Conservation (phyloP, 2,797 vertebrate species). For the Coccyzus lansbergi region DNA sequence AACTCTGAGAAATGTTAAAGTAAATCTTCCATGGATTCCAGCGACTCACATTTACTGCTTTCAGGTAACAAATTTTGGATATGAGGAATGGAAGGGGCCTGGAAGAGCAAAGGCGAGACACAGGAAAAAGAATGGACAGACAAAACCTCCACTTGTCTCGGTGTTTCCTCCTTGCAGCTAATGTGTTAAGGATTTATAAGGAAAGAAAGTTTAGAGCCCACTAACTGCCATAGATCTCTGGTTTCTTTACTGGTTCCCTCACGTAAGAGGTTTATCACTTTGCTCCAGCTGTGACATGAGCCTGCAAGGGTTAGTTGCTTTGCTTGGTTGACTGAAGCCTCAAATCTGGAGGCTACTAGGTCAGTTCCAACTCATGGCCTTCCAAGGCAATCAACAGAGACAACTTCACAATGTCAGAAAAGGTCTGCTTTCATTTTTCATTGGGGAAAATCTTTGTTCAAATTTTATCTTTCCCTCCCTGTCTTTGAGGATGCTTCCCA, state of each 20-base stretch:
- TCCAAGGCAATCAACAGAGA: constrained; percentile 6
- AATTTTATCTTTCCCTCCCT: background rate
- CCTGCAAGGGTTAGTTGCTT: constrained; percentile 48
- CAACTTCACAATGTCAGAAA: background rate
- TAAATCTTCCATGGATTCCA: background rate
- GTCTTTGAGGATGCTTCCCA: background rate
- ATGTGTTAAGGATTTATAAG: background rate
- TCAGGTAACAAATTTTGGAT: background rate
- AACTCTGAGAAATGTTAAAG: background rate
- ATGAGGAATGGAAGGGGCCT: background rate
- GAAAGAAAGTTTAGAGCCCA: background rate
- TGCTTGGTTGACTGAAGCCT: constrained; percentile 56
- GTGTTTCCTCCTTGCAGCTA: background rate
- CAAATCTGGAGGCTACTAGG: constrained; percentile 12
- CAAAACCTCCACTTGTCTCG: background rate
- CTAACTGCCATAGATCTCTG: background rate
- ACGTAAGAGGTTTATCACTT: background rate
- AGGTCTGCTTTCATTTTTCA: constrained; percentile 1
- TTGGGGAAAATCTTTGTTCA: constrained; percentile 2
- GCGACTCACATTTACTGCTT: background rate
- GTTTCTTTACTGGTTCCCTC: background rate
- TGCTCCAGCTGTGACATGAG: constrained; percentile 42
- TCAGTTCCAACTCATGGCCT: constrained; percentile 26
- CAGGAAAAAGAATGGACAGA: background rate
- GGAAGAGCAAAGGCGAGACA: background rate